Evolutionary conservation across 2,888 invertebrate genomes (phyloP), one percentile per base, ranked within the genome.

Genomic region (Timandra comae): DNA sequence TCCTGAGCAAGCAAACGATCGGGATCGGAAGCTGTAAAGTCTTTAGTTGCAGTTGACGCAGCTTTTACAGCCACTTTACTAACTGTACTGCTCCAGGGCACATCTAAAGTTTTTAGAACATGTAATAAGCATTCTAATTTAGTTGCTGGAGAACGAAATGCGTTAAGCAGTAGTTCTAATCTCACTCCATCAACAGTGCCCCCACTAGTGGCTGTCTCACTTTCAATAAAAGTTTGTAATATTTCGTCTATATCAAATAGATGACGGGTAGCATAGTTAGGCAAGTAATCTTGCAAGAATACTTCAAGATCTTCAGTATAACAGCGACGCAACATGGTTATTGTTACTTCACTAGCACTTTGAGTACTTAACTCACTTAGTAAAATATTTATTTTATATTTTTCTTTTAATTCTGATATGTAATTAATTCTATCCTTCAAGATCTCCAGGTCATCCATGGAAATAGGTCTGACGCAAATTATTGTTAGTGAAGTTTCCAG

Each of bases 301-400:
- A 51, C 38, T 51, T 70, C 61, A 12, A 87, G 54, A 54, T 87
- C 86, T 64, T 87, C 86, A 25, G 79, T 81, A 41, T 85, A 85
- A 45, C 84, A 82, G n/a, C 86, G 67, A 3, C 81, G 69, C 41
- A 87, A 57, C 79, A 86, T 86, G 27, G 85, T 76, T 27, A 82
- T 60, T 10, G 74, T 75, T 13, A 85, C 69, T 73, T 86, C 86
- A 47, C 54, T 72, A 20, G 81, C 68, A 39, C 62, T 73, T 50
- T 70, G 74, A 7, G 77, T 73, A 55, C 72, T 80, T 23, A 85
- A 56, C 51, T 85, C 85, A 52, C 66, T 72, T 5, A 85, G 46
- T 32, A 80, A 49, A 63, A 85, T 71, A 41, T 84, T 84, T n/a
- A 85, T 78, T 63, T 69, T 82, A 49, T 80, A 79, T 49, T 77